These are phyloP conservation scores for Nasalis larvatus DNA, from an alignment of 2,113 vertebrate genomes.

Conservation along the genomic window DNA sequence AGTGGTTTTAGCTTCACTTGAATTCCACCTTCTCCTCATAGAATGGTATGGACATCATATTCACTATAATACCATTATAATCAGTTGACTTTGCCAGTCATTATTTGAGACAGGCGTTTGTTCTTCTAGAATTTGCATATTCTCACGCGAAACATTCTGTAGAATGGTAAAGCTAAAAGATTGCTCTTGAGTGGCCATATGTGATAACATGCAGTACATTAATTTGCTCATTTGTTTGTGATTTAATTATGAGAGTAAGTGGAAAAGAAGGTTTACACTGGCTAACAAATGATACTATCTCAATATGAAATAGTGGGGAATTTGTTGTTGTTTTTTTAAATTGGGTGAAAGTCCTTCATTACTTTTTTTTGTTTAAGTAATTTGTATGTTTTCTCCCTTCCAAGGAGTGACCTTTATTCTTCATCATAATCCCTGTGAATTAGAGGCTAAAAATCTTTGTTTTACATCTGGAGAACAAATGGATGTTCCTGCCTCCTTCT, in stretches of 20 bases:
- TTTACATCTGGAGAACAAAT: constrained; percentile 21
- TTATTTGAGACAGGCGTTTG: neutral
- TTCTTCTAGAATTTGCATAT: neutral
- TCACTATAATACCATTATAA: neutral
- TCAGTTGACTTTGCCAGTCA: neutral
- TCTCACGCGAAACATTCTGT: neutral
- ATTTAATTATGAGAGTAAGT: neutral
- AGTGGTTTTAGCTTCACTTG: neutral
- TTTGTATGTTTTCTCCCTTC: neutral
- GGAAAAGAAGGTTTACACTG: neutral
- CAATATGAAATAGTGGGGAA: neutral
- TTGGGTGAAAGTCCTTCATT: neutral
- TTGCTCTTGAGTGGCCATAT: neutral
- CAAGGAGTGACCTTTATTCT: neutral
- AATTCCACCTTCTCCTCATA: neutral
- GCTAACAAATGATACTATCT: neutral
- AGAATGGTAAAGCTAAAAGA: neutral
- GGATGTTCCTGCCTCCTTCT: neutral
- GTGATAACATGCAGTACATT: too few relatives aligned
- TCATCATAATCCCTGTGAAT: neutral
- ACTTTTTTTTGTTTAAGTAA: constrained; percentile 23
- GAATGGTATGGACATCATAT: neutral
- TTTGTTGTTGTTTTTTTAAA: neutral
- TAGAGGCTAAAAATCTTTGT: constrained; percentile 12
- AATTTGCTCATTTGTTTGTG: neutral